phyloP scores from a whole-genome alignment of 2,113 vertebrate genomes.

The Catagonus wagneri region DNA sequence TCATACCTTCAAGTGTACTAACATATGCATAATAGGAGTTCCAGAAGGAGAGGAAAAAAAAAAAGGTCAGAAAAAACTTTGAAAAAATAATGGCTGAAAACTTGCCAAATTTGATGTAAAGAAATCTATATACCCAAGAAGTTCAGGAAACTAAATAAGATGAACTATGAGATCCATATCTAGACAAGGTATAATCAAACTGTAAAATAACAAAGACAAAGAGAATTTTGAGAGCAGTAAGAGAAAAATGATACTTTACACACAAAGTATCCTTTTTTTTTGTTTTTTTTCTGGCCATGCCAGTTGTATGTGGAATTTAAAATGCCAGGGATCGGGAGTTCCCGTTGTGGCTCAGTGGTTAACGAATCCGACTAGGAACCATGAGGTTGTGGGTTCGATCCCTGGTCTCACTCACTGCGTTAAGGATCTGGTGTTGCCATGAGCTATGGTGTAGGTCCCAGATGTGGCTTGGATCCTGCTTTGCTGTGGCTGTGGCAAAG shows the following conservation, averaged over 20 bases:
- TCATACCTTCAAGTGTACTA: background rate
- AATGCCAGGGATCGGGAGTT: too few relatives aligned
- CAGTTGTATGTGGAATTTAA: too few relatives aligned
- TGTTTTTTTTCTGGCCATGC: too few relatives aligned
- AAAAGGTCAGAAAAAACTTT: background rate
- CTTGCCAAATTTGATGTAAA: background rate
- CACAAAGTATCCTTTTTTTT: too few relatives aligned
- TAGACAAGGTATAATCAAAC: background rate
- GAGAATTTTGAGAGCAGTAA: background rate
- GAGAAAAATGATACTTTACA: background rate
- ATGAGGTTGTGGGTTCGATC: too few relatives aligned
- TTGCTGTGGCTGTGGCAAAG: too few relatives aligned
- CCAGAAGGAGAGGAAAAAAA: background rate
- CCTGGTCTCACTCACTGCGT: too few relatives aligned
- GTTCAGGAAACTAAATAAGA: background rate
- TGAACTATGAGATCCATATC: background rate
- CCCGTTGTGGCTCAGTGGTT: too few relatives aligned
- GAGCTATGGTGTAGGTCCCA: too few relatives aligned
- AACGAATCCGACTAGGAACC: too few relatives aligned
- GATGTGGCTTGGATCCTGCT: too few relatives aligned
- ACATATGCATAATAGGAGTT: background rate
- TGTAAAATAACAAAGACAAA: background rate
- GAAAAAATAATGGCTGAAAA: background rate
- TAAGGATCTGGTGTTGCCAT: too few relatives aligned
- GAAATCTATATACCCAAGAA: background rate